Conservation (phyloP, 2,797 vertebrate genomes). For the Myotis planiceps region DNA sequence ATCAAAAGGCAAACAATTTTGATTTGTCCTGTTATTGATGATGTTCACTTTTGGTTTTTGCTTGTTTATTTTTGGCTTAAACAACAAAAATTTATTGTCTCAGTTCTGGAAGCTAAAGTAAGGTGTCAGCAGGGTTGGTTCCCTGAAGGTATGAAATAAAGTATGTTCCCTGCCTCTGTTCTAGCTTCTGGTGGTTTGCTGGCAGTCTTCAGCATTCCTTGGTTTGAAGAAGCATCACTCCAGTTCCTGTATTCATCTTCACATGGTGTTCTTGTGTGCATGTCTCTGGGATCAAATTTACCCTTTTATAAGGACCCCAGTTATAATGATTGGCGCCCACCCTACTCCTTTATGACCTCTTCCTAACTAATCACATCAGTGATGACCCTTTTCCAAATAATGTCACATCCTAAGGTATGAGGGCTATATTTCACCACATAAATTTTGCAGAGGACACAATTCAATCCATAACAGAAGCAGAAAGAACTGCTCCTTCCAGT, state of each 20-base stretch:
- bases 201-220: not conserved
- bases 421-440: not conserved
- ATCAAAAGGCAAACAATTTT: not conserved
- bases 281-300: not conserved
- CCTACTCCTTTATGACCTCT: not conserved
- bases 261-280: not conserved
- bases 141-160: not conserved
- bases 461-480: not conserved
- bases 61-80: not conserved
- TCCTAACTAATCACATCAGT: not conserved
- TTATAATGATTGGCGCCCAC: not conserved
- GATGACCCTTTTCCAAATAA: not conserved
- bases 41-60: not conserved
- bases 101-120: not conserved
- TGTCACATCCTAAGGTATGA: not conserved
- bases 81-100: not conserved
- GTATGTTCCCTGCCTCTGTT: not conserved
- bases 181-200: not conserved
- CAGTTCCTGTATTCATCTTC: not conserved
- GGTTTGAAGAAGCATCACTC: not conserved
- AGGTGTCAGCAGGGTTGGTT: not conserved
- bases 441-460: not conserved
- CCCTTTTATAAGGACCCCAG: not conserved
- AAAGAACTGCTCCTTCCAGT: not conserved
- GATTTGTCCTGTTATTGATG: not conserved